A percentile compares a stretch with the other conserved stretches of the same genome.
phyloP scores from a whole-genome alignment of 2,888 invertebrate species.

The Danaus chrysippus region DNA sequence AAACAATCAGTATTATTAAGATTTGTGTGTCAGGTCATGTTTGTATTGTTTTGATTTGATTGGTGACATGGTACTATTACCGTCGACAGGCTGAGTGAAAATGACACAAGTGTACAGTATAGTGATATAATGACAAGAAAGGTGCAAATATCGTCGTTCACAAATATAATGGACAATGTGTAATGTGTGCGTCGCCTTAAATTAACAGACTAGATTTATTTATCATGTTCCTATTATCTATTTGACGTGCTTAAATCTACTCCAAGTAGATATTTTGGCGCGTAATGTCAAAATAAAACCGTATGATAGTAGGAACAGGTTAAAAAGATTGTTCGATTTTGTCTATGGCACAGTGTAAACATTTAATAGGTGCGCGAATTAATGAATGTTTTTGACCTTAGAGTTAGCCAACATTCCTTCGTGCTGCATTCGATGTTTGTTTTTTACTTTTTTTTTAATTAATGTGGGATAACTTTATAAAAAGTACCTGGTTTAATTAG shows the following conservation, averaged over 20 bases:
- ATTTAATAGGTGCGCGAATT: slow-evolving; percentile 37
- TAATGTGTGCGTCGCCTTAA: not conserved
- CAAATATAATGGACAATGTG: not conserved
- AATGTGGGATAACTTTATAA: slow-evolving; percentile 72
- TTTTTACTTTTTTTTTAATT: slow-evolving; percentile 45
- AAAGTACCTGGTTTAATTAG: slow-evolving; percentile 79
- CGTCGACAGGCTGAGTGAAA: slow-evolving; percentile 37
- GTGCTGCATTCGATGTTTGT: slow-evolving; percentile 73
- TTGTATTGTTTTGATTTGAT: slow-evolving; percentile 19
- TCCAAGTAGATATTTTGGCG: not conserved
- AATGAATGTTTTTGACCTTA: slow-evolving; percentile 42
- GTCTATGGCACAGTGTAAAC: slow-evolving; percentile 39
- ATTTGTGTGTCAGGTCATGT: slow-evolving; percentile 24
- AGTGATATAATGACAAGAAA: not conserved
- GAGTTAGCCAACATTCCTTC: slow-evolving; percentile 75
- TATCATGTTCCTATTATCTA: too few relatives aligned
- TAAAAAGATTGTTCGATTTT: slow-evolving; percentile 5
- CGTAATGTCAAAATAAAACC: not conserved
- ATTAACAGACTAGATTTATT: too few relatives aligned
- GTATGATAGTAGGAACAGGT: not conserved
- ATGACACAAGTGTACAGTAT: slow-evolving; percentile 15
- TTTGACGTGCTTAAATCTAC: not conserved
- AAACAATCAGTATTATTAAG: slow-evolving; percentile 36
- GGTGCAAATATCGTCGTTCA: not conserved
- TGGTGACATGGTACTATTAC: slow-evolving; percentile 38